Evolutionary conservation across 1,140 invertebrate species (phyloP).

Genomic region (fruit fly (Drosophila melanogaster)): DNA sequence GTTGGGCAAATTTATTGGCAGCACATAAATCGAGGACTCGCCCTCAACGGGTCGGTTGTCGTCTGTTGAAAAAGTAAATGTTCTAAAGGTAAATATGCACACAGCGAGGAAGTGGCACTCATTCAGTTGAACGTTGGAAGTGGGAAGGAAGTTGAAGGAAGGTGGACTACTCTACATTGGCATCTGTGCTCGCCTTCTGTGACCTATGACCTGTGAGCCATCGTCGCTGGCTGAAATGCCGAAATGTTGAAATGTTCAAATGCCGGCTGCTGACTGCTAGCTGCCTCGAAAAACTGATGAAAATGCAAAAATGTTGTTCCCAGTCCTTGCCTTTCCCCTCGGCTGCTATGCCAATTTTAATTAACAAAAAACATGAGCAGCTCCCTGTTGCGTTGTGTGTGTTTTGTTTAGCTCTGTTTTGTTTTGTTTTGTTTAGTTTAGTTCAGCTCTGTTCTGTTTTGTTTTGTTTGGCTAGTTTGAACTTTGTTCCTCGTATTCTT

Average conservation of each 20-base stretch:
- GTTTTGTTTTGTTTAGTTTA: slow-evolving; percentile 47
- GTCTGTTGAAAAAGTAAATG: slow-evolving; percentile 57
- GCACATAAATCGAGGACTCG: slow-evolving; percentile 68
- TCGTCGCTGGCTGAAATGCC: slow-evolving; percentile 23
- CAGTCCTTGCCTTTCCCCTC: not conserved
- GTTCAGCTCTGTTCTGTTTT: slow-evolving; percentile 39
- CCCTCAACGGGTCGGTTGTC: slow-evolving; percentile 16
- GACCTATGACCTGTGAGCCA: slow-evolving; percentile 18
- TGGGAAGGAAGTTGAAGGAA: slow-evolving; percentile 1
- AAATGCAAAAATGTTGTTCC: slow-evolving; percentile 59
- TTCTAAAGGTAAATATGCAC: slow-evolving; percentile 52
- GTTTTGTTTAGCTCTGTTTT: slow-evolving; percentile 34
- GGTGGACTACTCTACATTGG: not conserved
- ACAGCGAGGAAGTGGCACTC: slow-evolving; percentile 4
- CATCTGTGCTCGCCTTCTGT: not conserved
- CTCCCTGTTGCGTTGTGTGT: slow-evolving; percentile 59
- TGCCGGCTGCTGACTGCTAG: no score
- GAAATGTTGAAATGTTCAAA: not conserved
- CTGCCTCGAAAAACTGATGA: slow-evolving; percentile 30
- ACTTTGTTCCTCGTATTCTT: slow-evolving; percentile 25
- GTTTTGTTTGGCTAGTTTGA: slow-evolving; percentile 46
- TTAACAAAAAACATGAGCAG: slow-evolving; percentile 74
- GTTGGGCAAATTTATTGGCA: slow-evolving; percentile 80
- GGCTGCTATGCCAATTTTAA: slow-evolving; percentile 73
- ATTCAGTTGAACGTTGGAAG: slow-evolving; percentile 7